phyloP scores from a whole-genome alignment of 1,140 invertebrate genomes.

The Cotesia glomerata region DNA sequence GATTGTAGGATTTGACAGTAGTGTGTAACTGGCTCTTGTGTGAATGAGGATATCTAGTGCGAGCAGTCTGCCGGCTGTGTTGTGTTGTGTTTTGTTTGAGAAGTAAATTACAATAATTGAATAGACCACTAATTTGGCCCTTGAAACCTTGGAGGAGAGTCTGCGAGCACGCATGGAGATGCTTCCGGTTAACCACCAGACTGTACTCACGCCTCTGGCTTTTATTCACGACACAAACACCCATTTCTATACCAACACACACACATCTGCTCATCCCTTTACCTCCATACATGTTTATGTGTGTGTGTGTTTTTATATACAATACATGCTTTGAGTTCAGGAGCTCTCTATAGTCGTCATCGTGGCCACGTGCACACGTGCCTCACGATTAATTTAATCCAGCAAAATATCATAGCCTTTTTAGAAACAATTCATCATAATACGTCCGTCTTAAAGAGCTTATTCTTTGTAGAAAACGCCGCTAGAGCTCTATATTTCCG shows the following conservation, averaged over 20 bases:
- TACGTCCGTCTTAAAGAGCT: no score
- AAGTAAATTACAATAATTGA: conserved; percentile 64
- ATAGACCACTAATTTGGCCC: conserved; percentile 58
- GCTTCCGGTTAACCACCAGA: conserved; percentile 31
- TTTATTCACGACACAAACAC: conserved; percentile 29
- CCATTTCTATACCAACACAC: background rate
- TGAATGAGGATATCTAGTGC: background rate
- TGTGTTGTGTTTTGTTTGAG: conserved; percentile 54
- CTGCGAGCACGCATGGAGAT: background rate
- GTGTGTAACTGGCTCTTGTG: no score
- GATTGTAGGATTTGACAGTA: no score
- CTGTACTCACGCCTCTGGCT: conserved; percentile 18
- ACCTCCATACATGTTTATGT: background rate
- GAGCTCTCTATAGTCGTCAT: background rate
- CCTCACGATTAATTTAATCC: conserved; percentile 36
- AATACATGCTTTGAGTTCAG: no score
- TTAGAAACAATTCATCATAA: background rate
- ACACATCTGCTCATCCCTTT: no score
- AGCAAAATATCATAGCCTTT: no score
- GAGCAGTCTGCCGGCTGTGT: conserved; percentile 11
- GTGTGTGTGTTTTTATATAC: background rate
- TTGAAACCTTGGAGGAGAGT: conserved; percentile 15
- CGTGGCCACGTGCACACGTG: conserved; percentile 30
- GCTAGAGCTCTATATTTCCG: background rate
- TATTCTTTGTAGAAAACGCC: no score